Base-by-base conservation (phyloP, 2,888 invertebrate species). In the Ashinkailepas kermadecensis region DNA sequence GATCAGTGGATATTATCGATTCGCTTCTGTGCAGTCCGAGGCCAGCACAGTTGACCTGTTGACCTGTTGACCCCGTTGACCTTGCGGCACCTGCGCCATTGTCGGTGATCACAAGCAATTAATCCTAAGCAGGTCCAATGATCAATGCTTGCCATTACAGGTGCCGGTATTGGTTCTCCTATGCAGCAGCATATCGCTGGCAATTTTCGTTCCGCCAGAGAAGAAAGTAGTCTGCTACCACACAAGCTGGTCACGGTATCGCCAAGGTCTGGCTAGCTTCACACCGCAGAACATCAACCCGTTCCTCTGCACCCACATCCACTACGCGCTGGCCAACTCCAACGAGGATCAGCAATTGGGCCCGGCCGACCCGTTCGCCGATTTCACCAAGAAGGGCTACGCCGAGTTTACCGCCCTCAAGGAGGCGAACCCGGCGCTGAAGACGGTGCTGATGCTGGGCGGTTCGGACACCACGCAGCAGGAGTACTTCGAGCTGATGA, bases 231-330 rank as follows among this genome's bases (percentile, higher is more conserved):
- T 67, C 23, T 67, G 67, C 67, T 67, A 67, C 67, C 12, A 25
- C 23, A 67, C 67, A 8, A 67, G 25, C 67, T 67, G 67, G 67
- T n/a, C 23, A 10, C 23, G 23, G 3, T 67, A 67, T 25, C 67
- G 67, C 0, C 0, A 10, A 12, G 0, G 23, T 4, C 23, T 67
- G 8, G 67, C 23, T 11, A 23, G 23, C 11, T 96, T 95, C 89
- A 93, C 93, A 86, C 96, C 96, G 0, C 94, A 95, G 88, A 96
- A 96, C 87, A 96, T 96, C 87, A 95, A 96, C 89, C 96, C 96
- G 0, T 96, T 95, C 87, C 90, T 96, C 83, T 96, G 96, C 89
- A 96, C 96, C 70, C 96, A 96, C 91, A 91, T 96, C 85, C 92
- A 96, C 85, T 96, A 96, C 88, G 95, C 96, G 10, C 96, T 96